Evolutionary conservation across 2,113 vertebrate species (phyloP), one percentile per base, ranked within the genome.

Genomic region (Anseranas semipalmata): DNA sequence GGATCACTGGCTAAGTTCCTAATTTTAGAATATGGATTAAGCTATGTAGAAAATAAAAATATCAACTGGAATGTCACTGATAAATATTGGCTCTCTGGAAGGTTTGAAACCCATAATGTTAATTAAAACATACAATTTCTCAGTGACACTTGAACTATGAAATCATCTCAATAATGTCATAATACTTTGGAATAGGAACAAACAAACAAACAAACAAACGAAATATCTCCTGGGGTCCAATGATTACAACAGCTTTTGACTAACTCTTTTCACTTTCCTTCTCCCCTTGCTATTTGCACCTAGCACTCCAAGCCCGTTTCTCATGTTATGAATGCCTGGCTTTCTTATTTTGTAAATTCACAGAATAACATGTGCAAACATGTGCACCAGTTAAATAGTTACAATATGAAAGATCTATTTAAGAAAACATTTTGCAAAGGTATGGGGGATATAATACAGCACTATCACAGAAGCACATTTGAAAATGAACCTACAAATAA

Each of bases 111-210:
- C n/a, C 82, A 83, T 74, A 86, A 85, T 79, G 53, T 32, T 98
- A 96, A 98, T 97, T 96, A 93, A 97, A 97, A 97, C 92, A 85
- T 78, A 77, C 81, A 88, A 66, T 95, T 97, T 96, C 80, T 95
- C 90, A 90, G 81, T 98, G 96, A 95, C 93, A 96, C 62, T 95
- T 97, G 92, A 97, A 97, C 93, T 97, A 95, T 98, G 97, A 98
- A 97, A 75, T 98, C 94, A 98, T 95, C 65, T 91, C 73, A 98
- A 96, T 97, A 97, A 96, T 89, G 65, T 96, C 96, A 95, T 95
- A 97, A 93, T 96, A 88, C 62, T 35, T 32, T 96, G 94, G 95
- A 98, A 91, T 33, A 96, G 77, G 96, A 97, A 93, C 82, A 95
- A 96, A 97, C 97, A n/a, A n/a, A n/a, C n/a, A n/a, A n/a, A n/a